Evolutionary conservation across 2,888 invertebrate genomes (phyloP).

Genomic region (Prosopocoilus inquinatus): DNA sequence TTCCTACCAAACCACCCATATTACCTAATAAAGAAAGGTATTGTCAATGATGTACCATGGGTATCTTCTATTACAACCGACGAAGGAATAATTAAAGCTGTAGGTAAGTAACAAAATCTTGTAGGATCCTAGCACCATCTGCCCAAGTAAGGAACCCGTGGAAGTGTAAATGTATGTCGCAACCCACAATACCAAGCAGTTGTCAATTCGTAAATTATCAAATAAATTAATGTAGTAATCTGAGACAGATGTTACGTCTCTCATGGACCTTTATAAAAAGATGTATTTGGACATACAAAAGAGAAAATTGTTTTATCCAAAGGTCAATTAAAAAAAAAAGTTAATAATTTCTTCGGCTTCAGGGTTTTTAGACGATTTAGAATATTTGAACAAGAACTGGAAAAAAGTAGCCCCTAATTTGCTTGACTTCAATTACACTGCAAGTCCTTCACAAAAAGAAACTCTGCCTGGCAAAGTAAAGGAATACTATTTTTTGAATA

Average conservation of each 20-base stretch:
- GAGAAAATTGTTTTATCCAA: too few species aligned
- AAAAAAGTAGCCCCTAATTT: constrained; percentile 60
- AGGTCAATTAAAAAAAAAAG: too few species aligned
- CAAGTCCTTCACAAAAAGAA: constrained; percentile 30
- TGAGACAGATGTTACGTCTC: too few species aligned
- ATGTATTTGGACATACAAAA: too few species aligned
- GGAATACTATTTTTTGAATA: constrained; percentile 56
- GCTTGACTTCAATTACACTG: constrained; percentile 62
- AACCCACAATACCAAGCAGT: too few species aligned
- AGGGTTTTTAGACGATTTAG: constrained; percentile 22
- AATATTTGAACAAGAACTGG: constrained; percentile 58
- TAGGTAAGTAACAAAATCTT: too few species aligned
- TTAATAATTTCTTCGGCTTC: constrained; percentile 6
- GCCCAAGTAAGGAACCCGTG: too few species aligned
- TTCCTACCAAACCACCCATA: constrained; percentile 64
- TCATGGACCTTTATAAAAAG: too few species aligned
- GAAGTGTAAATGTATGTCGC: too few species aligned
- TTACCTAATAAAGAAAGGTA: constrained; percentile 57
- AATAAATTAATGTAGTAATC: too few species aligned
- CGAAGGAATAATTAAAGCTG: constrained; percentile 68
- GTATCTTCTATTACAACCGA: constrained; percentile 63
- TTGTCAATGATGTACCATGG: constrained; percentile 63
- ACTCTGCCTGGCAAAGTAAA: constrained; percentile 56
- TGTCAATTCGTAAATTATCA: too few species aligned
- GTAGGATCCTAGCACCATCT: too few species aligned